Evolutionary conservation across 2,888 invertebrate genomes (phyloP), one percentile per base, ranked within the genome.

Genomic region (Sycophila texana): DNA sequence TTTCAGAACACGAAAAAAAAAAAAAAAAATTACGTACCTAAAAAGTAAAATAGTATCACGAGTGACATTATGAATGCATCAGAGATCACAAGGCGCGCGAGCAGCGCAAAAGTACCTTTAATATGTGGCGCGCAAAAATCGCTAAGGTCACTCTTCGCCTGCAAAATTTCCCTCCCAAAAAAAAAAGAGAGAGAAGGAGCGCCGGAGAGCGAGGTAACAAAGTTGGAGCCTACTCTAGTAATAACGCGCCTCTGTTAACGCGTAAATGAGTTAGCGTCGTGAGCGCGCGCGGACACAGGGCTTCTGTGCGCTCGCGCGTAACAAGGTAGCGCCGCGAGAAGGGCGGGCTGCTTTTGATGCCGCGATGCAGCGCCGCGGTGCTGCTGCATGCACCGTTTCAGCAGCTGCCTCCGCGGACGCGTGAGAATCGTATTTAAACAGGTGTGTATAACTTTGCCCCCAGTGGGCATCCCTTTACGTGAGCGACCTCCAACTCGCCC

Each of bases 391-490:
- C 20, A 58, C 49, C 55, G 67, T 76, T 80, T 80, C 76, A 73
- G 67, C 75, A 80, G 80, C 73, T 60, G 20, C 58, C 66, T 71
- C 71, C 57, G 57, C n/a, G 63, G 53, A 14, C 58, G 71, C 61
- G 79, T 55, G 71, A 66, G 20, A 75, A 65, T 61, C 20, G 73
- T 76, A 80, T 80, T 80, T 80, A 76, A 80, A 76, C 76, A 76
- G 80, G 76, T 76, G 53, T 67, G 60, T 30, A 74, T 63, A 74
- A 63, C 57, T 67, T 30, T 53, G 55, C 30, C 49, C 63, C 12
- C 58, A 2, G 26, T 49, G 26, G n/a, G 26, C 47, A 26, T 55
- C 5, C 5, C 12, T 26, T 30, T 30, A 0, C n/a, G 39, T 39
- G 1, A 39, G 39, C 39, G 39, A 39, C 39, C 39, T 10, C 39